Evolutionary conservation across 2,888 invertebrate genomes (phyloP), one percentile per base, ranked within the genome.

Genomic region (Drosophila borborema): DNA sequence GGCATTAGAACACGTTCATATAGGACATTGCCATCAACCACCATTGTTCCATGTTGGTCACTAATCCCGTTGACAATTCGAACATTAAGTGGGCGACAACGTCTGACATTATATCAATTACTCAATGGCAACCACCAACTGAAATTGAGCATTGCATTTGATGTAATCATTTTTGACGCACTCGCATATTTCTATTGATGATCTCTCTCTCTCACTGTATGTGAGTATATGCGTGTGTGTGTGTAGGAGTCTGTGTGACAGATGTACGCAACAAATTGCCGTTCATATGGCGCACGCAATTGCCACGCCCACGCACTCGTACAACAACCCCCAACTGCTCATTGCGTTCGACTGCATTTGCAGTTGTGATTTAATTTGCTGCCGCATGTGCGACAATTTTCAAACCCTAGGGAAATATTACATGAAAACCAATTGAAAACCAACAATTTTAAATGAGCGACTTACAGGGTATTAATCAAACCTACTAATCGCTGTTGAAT

Each of bases 91-190:
- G 85, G 85, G 87, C 72, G 89, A 86, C 74, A 71, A 64, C 40
- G 67, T 49, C 62, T 80, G 87, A 77, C 86, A 88, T 87, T 87
- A 88, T 87, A 87, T 87, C 86, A 87, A 87, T 87, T 87, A 87
- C 86, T 90, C 86, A 81, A 77, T 76, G 73, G 64, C 76, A 76
- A 74, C 79, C 72, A 77, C 76, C 75, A 66, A 67, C 84, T 81
- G 86, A 82, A 80, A 86, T 84, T 71, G 81, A 80, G 74, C 90
- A 86, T 73, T 88, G 83, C 90, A 88, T 88, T 87, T 90, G 87
- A 90, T 88, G 90, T 82, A 90, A 90, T 88, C 86, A 87, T 87
- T 90, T 90, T 88, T 90, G 77, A 64, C 77, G 67, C 73, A 81
- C 70, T 86, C 84, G 81, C 89, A 81, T 85, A 90, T 87, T 75